Evolutionary conservation across 2,888 invertebrate genomes (phyloP), one percentile per base, ranked within the genome.

Genomic region (Thera britannica): DNA sequence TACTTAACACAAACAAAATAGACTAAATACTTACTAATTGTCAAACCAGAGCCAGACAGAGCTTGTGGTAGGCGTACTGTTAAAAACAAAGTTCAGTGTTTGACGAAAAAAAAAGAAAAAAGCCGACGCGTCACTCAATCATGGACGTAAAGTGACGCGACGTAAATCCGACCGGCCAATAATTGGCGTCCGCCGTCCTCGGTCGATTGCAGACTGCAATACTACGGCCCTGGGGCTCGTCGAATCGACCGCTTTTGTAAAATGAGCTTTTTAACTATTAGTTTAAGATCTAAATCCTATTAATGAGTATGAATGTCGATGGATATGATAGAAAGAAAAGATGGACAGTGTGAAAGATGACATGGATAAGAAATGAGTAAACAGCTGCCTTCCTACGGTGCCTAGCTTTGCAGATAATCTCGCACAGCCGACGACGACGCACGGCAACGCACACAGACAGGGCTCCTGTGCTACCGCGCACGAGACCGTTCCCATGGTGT

Each of bases 161-260:
- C 82, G 81, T 79, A 84, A 86, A 83, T 82, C 82, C 83, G 77
- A 82, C 81, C 80, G 82, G 80, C 80, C 84, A 85, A 88, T 89
- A 88, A 89, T 89, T 88, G 89, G 87, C 87, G 82, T 81, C 78
- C 80, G 77, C 70, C 76, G 78, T 78, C 81, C 82, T 75, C 79
- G 83, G 72, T 81, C 82, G 77, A 82, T 82, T 80, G 81, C 77
- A 78, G 69, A 70, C 73, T 75, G 73, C 70, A 72, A 8, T 12
- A 56, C 34, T 36, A n/a, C 8, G 11, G 34, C 12, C 49, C 35
- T 49, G 59, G 38, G 51, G 34, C 41, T 12, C 4, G n/a, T 34
- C 44, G 23, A 9, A 9, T 23, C 23, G 1, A 35, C 0, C 54
- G 38, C 11, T 41, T 34, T 11, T 54, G 41, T 23, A 54, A 54